phyloP scores from a whole-genome alignment of 2,113 vertebrate genomes.

The Oplegnathus fasciatus region DNA sequence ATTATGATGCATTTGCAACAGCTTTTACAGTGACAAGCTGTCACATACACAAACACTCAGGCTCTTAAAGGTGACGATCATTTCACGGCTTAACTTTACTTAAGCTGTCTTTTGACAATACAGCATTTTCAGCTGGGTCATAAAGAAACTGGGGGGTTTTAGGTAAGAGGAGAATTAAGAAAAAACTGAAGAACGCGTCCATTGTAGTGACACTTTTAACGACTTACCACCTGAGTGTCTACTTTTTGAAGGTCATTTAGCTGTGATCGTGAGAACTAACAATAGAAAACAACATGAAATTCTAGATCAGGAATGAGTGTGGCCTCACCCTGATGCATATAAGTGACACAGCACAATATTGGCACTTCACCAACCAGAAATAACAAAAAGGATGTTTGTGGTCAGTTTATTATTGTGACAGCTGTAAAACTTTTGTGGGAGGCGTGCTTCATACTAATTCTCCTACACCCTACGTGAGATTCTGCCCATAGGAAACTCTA shows the following conservation, averaged over 20 bases:
- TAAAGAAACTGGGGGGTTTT: not conserved
- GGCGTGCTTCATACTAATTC: not conserved
- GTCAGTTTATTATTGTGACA: not conserved
- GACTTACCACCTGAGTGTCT: not conserved
- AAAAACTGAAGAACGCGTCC: not conserved
- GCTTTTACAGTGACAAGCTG: not conserved
- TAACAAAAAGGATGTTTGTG: not conserved
- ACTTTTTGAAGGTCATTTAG: not conserved
- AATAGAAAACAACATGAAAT: not conserved
- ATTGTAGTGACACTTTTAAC: slow-evolving; percentile 3
- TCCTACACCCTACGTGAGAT: not conserved
- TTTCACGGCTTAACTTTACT: not conserved
- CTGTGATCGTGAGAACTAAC: not conserved
- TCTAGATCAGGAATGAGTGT: slow-evolving; percentile 1
- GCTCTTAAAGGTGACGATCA: not conserved
- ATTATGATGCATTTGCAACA: not conserved
- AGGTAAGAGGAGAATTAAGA: not conserved
- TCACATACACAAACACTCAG: not conserved
- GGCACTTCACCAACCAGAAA: not conserved
- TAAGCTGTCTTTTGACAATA: slow-evolving; percentile 8
- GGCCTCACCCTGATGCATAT: not conserved
- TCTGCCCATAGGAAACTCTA: not conserved
- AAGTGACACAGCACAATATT: slow-evolving; percentile 3
- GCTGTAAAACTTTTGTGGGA: not conserved
- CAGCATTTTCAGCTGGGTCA: not conserved